Base-by-base conservation (phyloP, 2,113 vertebrate genomes). In the Heterochromis multidens region DNA sequence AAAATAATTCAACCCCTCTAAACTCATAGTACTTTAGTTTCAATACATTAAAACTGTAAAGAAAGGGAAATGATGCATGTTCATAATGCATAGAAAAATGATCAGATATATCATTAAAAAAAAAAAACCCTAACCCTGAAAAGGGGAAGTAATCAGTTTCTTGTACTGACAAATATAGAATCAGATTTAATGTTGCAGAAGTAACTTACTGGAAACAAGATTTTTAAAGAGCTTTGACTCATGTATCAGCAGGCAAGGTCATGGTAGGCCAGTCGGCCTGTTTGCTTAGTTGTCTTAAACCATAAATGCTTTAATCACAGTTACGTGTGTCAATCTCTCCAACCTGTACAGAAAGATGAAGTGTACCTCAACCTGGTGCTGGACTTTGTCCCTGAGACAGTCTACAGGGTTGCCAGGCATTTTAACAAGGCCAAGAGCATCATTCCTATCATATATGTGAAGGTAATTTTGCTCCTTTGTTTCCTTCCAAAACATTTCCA, bases 301-400 rank as follows among this genome's bases (percentile, higher is more conserved):
- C 6, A 12, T 19, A 13, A 19, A 43, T 29, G 31, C 63, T 76
- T 27, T 43, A 14, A 19, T 37, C 11, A 13, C 7, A 19, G 7
- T 72, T 9, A 59, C 23, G 5, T 49, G 49, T 67, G 1, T 82
- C 12, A 5, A 25, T 89, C 43, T 65, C 23, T 78, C 14, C 11
- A 1, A 77, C 77, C 49, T 60, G 27, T 25, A 12, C 92, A 98
- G 97, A 98, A 98, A 83, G 97, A 98, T 29, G 97, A 98, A 91
- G 97, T 98, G 87, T 98, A 98, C 92, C 95, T 98, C 86, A 98
- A 98, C 92, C 93, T 98, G 91, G 97, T 98, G 94, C 96, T 98
- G 92, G 97, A 98, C 90, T 98, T 95, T 7, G 97, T 98, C 81
- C 97, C 97, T 0, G 97, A 98, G 95, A 98, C 97, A 0, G 97